A percentile compares a stretch with the other conserved stretches of the same genome.
Evolutionary conservation across 2,113 vertebrate genomes (phyloP).

Genomic region (Passerina amoena): DNA sequence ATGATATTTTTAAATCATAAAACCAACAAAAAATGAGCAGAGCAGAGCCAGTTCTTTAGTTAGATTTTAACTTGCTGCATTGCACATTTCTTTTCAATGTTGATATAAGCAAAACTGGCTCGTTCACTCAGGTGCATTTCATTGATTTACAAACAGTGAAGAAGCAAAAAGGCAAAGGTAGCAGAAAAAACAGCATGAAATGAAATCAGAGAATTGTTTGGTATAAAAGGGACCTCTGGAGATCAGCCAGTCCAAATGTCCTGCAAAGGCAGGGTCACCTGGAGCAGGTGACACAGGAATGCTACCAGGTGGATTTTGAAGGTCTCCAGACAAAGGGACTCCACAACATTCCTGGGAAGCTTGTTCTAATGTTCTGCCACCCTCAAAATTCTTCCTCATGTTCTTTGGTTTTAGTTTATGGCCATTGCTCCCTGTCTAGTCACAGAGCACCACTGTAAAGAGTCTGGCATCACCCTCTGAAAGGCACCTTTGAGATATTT

Average conservation of each 20-base stretch:
- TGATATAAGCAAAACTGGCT: not conserved
- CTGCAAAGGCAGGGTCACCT: not conserved
- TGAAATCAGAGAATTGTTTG: not conserved
- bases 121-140: not conserved
- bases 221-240: not conserved
- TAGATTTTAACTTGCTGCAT: not conserved
- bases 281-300: not conserved
- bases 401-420: not conserved
- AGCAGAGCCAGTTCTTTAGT: not conserved
- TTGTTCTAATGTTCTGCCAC: not conserved
- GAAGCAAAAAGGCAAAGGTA: not conserved
- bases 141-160: not conserved
- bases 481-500: not conserved
- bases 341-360: fast-evolving
- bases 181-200: not conserved
- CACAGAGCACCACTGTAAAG: not conserved
- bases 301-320: fast-evolving
- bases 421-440: not conserved
- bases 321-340: not conserved
- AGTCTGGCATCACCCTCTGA: not conserved
- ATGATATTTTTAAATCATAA: not conserved
- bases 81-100: not conserved
- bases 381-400: not conserved
- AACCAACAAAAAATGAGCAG: not conserved
- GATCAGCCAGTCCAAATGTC: not conserved